Conservation (phyloP, 2,113 vertebrate species). For the Galemys pyrenaicus region DNA sequence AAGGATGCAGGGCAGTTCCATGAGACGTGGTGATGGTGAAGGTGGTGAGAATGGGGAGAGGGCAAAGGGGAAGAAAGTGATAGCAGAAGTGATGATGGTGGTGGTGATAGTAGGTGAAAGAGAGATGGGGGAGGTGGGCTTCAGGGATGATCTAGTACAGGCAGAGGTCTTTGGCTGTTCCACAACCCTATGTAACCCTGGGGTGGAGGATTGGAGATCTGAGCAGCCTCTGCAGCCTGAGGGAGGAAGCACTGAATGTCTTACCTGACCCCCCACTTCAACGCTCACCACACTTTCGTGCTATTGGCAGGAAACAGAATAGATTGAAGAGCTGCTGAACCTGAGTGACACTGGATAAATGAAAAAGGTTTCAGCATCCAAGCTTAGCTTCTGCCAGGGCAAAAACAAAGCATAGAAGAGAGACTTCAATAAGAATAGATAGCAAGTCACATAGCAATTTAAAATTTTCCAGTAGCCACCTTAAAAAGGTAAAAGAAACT, state of each 20-base stretch:
- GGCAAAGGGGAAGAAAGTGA: not conserved
- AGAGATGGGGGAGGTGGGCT: not conserved
- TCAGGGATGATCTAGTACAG: not conserved
- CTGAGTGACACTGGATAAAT: not conserved
- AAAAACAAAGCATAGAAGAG: not conserved
- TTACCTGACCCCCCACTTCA: not conserved
- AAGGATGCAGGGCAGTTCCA: not conserved
- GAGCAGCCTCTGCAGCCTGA: not conserved
- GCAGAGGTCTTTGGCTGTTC: not conserved
- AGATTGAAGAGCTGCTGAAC: not conserved
- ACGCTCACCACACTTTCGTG: not conserved
- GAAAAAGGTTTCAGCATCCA: not conserved
- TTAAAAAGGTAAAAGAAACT: slow-evolving; percentile 26
- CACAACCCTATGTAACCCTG: not conserved
- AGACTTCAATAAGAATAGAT: not conserved
- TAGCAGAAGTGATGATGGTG: not conserved
- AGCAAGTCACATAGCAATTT: not conserved
- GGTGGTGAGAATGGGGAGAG: not conserved
- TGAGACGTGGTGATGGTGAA: not conserved
- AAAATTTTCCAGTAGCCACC: not conserved
- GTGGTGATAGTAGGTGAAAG: not conserved
- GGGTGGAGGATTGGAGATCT: not conserved
- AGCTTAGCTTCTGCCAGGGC: not conserved
- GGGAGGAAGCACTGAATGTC: not conserved
- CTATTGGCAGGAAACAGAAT: not conserved